phyloP scores from a whole-genome alignment of 2,888 invertebrate genomes.

The Lottia gigantea region DNA sequence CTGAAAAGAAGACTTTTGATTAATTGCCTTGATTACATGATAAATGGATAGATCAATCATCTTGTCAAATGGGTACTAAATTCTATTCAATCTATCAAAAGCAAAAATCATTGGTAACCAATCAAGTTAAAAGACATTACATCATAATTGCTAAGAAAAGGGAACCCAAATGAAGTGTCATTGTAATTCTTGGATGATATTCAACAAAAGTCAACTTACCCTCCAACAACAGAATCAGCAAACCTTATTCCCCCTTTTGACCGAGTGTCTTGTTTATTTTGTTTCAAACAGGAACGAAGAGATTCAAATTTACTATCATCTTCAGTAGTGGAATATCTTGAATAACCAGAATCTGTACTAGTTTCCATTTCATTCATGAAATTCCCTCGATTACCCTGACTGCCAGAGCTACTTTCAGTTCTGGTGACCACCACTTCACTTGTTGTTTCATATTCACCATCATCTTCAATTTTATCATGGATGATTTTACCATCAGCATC shows the following conservation, averaged over 20 bases:
- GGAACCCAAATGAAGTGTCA: no score
- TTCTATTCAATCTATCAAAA: no score
- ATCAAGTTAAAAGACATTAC: no score
- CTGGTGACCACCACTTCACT: not conserved
- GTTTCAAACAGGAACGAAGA: conserved; percentile 64
- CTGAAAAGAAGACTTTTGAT: no score
- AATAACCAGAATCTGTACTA: conserved; percentile 3
- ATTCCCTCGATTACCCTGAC: conserved; percentile 16
- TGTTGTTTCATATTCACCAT: conserved; percentile 24
- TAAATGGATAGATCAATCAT: no score
- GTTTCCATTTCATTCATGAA: not conserved
- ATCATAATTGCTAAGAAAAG: no score
- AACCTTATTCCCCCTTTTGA: conserved; percentile 63
- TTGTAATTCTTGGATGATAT: no score
- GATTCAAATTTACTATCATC: conserved; percentile 12
- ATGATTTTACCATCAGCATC: no score
- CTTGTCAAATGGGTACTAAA: no score
- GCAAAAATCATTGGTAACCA: no score
- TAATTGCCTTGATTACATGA: no score
- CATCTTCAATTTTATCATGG: conserved; percentile 9
- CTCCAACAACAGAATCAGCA: conserved; percentile 60
- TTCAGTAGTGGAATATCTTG: not conserved
- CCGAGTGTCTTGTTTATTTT: conserved; percentile 36
- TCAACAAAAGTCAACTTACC: conserved; percentile 41
- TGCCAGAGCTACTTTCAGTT: conserved; percentile 4